phyloP scores from a whole-genome alignment of 2,888 invertebrate species.

The Leucoma salicis region DNA sequence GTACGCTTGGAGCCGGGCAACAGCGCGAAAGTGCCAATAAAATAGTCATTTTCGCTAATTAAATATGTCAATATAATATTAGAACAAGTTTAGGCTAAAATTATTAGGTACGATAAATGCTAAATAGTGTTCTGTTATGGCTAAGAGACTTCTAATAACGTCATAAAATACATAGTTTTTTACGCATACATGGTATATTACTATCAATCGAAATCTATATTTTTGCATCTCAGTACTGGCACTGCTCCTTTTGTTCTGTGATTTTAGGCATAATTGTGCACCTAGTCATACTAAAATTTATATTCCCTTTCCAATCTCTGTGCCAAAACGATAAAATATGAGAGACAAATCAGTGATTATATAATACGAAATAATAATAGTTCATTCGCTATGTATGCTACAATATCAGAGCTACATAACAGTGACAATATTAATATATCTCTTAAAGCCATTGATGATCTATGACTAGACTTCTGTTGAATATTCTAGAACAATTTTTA shows the following conservation, averaged over 20 bases:
- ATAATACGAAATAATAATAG: slow-evolving; percentile 26
- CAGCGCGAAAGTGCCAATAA: slow-evolving; percentile 56
- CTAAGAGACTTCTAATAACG: slow-evolving; percentile 29
- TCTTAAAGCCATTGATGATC: too few relatives aligned
- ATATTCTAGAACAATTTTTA: too few relatives aligned
- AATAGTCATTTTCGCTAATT: slow-evolving; percentile 60
- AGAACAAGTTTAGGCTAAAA: slow-evolving; percentile 42
- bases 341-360: slow-evolving; percentile 49
- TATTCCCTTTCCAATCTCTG: slow-evolving; percentile 63
- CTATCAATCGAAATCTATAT: slow-evolving; percentile 51
- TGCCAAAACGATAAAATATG: slow-evolving; percentile 63
- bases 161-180: slow-evolving; percentile 49
- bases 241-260: slow-evolving; percentile 76
- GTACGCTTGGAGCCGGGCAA: slow-evolving; percentile 18
- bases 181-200: slow-evolving; percentile 53
- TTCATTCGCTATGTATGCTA: slow-evolving; percentile 26
- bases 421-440: not conserved
- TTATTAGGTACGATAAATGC: slow-evolving; percentile 37
- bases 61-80: slow-evolving; percentile 61
- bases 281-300: slow-evolving; percentile 48
- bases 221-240: slow-evolving; percentile 71
- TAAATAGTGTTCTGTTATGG: slow-evolving; percentile 46
- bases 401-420: slow-evolving; percentile 20
- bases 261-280: slow-evolving; percentile 72
- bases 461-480: too few relatives aligned